Conservation (phyloP, 2,888 invertebrate species). For the Drosophila macrospina region DNA sequence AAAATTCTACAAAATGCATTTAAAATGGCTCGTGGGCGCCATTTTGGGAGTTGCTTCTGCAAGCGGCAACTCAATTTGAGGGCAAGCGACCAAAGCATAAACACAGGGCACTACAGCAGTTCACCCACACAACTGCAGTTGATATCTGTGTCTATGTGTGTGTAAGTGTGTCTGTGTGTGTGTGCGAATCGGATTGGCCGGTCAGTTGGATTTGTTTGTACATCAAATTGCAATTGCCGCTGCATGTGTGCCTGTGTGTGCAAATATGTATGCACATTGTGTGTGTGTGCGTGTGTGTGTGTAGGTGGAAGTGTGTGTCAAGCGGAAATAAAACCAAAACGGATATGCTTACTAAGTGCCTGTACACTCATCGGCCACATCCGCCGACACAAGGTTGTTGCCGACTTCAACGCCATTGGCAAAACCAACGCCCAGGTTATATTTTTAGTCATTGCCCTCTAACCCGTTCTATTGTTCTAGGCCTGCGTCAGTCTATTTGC, state of each 20-base stretch:
- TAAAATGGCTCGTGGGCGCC: slow-evolving; percentile 43
- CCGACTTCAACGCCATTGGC: slow-evolving; percentile 50
- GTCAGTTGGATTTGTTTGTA: slow-evolving; percentile 68
- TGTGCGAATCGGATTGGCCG: slow-evolving; percentile 40
- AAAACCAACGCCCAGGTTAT: slow-evolving; percentile 22
- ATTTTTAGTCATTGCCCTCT: slow-evolving; percentile 23
- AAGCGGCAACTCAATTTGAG: slow-evolving; percentile 58
- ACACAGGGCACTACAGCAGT: slow-evolving; percentile 39
- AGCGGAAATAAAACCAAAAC: slow-evolving; percentile 79
- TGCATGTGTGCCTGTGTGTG: slow-evolving; percentile 50
- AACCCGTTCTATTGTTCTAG: background rate
- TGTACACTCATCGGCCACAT: slow-evolving; percentile 69
- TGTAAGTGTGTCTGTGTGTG: slow-evolving; percentile 18
- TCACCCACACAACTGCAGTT: slow-evolving; percentile 10
- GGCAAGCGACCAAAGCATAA: slow-evolving; percentile 53
- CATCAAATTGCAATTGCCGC: slow-evolving; percentile 75
- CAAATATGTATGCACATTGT: slow-evolving; percentile 27
- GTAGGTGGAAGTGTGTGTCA: slow-evolving; percentile 35
- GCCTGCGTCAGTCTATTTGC: slow-evolving; percentile 41
- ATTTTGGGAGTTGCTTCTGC: slow-evolving; percentile 42
- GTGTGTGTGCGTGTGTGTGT: slow-evolving; percentile 15
- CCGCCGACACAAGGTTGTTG: slow-evolving; percentile 53
- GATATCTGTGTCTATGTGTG: slow-evolving; percentile 4
- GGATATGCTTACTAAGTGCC: slow-evolving; percentile 79
- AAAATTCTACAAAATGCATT: slow-evolving; percentile 45